Evolutionary conservation across 2,888 invertebrate genomes (phyloP).

Genomic region (Hypercompe scribonia): DNA sequence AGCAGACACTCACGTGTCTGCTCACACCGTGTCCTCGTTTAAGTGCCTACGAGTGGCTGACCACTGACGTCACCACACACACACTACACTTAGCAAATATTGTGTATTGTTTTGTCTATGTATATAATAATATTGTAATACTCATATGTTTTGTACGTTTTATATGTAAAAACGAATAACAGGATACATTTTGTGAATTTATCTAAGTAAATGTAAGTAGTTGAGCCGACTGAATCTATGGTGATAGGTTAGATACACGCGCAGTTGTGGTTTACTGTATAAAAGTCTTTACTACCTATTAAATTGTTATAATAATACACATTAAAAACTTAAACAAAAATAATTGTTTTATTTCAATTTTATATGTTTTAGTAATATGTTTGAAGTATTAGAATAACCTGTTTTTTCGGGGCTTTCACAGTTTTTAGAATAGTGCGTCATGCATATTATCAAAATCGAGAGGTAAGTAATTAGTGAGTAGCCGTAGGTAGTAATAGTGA

Average conservation of each 20-base stretch:
- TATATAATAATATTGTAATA: neutral
- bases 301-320: neutral
- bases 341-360: neutral
- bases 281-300: neutral
- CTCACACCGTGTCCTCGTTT: no score
- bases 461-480: no score
- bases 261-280: neutral
- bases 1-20: neutral
- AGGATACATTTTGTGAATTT: neutral
- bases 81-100: neutral
- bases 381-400: no score
- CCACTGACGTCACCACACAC: neutral
- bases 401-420: no score
- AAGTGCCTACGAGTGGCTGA: neutral
- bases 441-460: no score
- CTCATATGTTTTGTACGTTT: constrained; percentile 2
- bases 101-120: neutral
- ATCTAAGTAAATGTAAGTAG: neutral
- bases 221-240: constrained; percentile 7
- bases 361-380: neutral
- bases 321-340: neutral
- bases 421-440: no score
- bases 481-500: no score
- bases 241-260: neutral
- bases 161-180: neutral